Evolutionary conservation across 1,140 invertebrate species (phyloP).

Genomic region (Trichomalopsis sarcophagae): DNA sequence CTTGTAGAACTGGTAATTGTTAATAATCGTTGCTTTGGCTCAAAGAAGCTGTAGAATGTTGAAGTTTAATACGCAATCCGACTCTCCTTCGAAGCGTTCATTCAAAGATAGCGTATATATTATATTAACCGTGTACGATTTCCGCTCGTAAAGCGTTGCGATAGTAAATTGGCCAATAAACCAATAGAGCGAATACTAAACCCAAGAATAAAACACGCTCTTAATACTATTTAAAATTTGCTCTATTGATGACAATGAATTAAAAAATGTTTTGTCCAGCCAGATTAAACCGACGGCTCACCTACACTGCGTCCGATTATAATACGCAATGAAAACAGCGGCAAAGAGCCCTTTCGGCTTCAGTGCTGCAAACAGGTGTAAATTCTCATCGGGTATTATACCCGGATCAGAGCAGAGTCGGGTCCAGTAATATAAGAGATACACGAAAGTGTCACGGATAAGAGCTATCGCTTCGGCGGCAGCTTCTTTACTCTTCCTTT

Average conservation of each 20-base stretch:
- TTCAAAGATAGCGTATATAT: neutral
- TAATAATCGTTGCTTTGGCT: neutral
- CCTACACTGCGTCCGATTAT: too few relatives aligned
- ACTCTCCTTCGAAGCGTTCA: neutral
- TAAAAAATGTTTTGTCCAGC: too few relatives aligned
- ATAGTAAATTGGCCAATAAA: neutral
- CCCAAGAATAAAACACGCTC: too few relatives aligned
- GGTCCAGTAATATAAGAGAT: conserved; percentile 4
- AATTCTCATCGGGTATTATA: conserved; percentile 23
- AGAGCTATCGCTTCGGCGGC: conserved; percentile 11
- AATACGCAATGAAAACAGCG: too few relatives aligned
- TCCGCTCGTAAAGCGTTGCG: neutral
- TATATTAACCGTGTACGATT: neutral
- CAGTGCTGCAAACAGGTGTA: neutral
- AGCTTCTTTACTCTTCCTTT: neutral
- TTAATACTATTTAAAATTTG: too few relatives aligned
- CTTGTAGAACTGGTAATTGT: neutral
- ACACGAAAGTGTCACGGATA: conserved; percentile 42
- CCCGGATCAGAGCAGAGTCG: neutral
- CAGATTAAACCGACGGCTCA: too few relatives aligned
- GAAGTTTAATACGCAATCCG: too few relatives aligned
- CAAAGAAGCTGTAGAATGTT: too few relatives aligned
- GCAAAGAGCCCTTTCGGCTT: neutral
- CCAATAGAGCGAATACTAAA: neutral
- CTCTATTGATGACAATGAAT: too few relatives aligned